Conservation (phyloP, 1,140 invertebrate genomes). For the Pinna nobilis region DNA sequence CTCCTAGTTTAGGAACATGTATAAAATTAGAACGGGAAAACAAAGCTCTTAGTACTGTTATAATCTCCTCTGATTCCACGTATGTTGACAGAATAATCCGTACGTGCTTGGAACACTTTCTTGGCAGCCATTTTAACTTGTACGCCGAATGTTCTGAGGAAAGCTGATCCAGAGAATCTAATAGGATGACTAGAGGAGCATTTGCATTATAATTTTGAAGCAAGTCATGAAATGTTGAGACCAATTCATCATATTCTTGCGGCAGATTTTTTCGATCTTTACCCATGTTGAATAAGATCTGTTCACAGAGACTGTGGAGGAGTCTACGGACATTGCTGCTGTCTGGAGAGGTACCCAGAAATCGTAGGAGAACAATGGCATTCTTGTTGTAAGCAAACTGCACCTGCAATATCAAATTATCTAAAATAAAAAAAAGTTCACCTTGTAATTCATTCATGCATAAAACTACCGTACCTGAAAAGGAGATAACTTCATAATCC, state of each 20-base stretch:
- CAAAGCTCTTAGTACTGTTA: conserved; percentile 78
- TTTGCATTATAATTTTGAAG: conserved; percentile 35
- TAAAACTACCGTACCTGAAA: not conserved
- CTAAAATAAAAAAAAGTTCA: not conserved
- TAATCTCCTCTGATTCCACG: conserved; percentile 44
- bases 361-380: conserved; percentile 54
- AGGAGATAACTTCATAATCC: too few species aligned
- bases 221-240: conserved; percentile 36
- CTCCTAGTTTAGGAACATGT: conserved; percentile 48
- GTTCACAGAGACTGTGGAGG: conserved; percentile 54
- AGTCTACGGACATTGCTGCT: conserved; percentile 53
- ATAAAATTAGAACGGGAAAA: conserved; percentile 71
- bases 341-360: conserved; percentile 61
- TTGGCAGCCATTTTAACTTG: conserved; percentile 62
- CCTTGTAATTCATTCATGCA: too few species aligned
- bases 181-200: conserved; percentile 61
- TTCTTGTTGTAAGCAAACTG: conserved; percentile 35
- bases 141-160: conserved; percentile 49
- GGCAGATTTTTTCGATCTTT: conserved; percentile 20
- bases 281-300: conserved; percentile 40
- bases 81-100: conserved; percentile 58
- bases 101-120: conserved; percentile 53
- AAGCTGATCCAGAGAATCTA: conserved; percentile 67
- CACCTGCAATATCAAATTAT: too few species aligned
- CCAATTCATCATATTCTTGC: conserved; percentile 45